Base-by-base conservation (phyloP, 2,888 invertebrate genomes). In the Eupithecia vulgata region DNA sequence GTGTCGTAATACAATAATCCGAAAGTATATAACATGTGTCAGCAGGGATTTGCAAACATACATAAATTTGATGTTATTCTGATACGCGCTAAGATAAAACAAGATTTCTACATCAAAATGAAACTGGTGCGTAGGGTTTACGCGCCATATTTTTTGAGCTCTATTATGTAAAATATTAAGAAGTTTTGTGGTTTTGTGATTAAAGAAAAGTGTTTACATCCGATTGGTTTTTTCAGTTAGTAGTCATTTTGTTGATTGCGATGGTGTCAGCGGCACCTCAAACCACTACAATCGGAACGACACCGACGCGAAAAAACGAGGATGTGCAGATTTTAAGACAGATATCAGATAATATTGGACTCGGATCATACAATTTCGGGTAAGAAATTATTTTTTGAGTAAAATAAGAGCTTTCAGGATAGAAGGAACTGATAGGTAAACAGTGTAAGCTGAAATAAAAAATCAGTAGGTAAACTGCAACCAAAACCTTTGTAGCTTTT, bases 11-110 rank as follows among this genome's bases (percentile, higher is more conserved):
- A 83, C 82, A 84, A 89, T 90, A 89, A 86, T 84, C 83, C 81
- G 82, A 85, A 86, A 87, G 87, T 92, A 91, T 92, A 92, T 87
- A 91, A 90, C 85, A 87, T 85, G 85, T 81, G 88, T 83, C 84
- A 82, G 83, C 84, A 79, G 84, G 84, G 84, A 81, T 82, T 81
- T 82, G 81, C 85, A 86, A 84, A 82, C 90, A 90, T 82, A 90
- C 37, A n/a, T n/a, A n/a, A n/a, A n/a, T 83, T 86, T 84, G 81
- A 86, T 86, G 83, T 86, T 82, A 83, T 79, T 81, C 82, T 82
- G 82, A 80, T 81, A 57, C 57, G 1, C 12, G 82, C 79, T 70
- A 80, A 79, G 81, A 81, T 80, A 82, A 81, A 80, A 80, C 78
- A 75, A 80, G 76, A 74, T 74, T 74, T 82, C 79, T 37, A 89